Base-by-base conservation (phyloP, 1,140 invertebrate genomes). In the Atta cephalotes region DNA sequence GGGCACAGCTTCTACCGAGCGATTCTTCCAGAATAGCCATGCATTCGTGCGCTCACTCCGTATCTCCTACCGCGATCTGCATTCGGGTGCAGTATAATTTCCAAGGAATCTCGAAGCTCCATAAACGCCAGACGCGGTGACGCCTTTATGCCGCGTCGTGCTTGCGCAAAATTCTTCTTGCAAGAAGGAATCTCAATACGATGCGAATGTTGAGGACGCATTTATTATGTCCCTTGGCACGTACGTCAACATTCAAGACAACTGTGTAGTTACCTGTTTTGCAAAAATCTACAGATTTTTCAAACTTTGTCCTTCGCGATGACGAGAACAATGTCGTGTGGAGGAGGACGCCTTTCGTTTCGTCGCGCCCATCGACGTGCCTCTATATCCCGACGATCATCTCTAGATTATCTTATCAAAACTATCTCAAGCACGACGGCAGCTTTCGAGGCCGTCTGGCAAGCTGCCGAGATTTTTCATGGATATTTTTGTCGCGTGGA, bases 401-500 rank as follows among this genome's bases (percentile, higher is more conserved):
- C 45, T 35, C 58, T 14, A 25, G 39, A 91, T 93, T 86, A 91
- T 93, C 91, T 93, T 93, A 93, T 93, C 92, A 93, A 88, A 87
- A 25, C 39, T 68, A 31, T 53, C 14, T 35, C 82, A 60, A 81
- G 74, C 85, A 70, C 80, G 71, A 90, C 88, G 85, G 77, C 87
- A 86, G 78, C 56, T 87, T 87, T 85, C 89, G 91, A 92, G 90
- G 90, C 89, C 80, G 87, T 81, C 92, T 93, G 92, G 92, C 92
- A 71, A 31, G 12, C 63, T 87, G 93, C 93, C 93, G 91, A 93
- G 88, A 93, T 92, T 92, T 93, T 93, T 93, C 88, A 65, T 51
- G 90, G 92, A 90, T 93, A 93, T 93, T 93, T 93, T 93, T 92
- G 92, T 93, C 92, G 88, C 87, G 80, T 56, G 21, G 28, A 14